A percentile compares a stretch with the other conserved stretches of the same genome.
Evolutionary conservation across 2,888 invertebrate species (phyloP).

Genomic region (Morpho achilles): DNA sequence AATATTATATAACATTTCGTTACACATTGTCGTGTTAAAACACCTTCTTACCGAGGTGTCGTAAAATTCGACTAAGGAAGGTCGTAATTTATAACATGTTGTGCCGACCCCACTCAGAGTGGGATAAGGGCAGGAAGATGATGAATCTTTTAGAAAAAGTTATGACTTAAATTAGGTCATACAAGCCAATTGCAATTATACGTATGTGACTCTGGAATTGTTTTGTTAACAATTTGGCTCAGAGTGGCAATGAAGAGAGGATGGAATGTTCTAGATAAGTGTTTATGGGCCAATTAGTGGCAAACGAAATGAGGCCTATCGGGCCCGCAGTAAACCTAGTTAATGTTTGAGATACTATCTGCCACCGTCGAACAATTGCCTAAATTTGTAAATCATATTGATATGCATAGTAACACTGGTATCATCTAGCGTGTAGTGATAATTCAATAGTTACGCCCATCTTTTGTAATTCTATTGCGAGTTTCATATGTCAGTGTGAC

Average conservation of each 20-base stretch:
- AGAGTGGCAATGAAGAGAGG: conserved; percentile 45
- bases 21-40: too few species aligned
- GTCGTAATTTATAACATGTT: too few species aligned
- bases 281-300: conserved; percentile 65
- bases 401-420: not conserved
- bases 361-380: conserved; percentile 29
- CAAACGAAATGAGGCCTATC: conserved; percentile 56
- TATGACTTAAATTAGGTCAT: not conserved
- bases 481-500: not conserved
- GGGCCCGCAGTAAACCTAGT: conserved; percentile 51
- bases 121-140: too few species aligned
- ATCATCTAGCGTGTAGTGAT: conserved; percentile 2
- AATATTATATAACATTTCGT: too few species aligned
- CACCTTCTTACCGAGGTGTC: too few species aligned
- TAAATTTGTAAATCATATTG: conserved; percentile 16
- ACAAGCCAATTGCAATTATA: conserved; percentile 43
- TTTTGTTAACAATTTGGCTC: conserved; percentile 50
- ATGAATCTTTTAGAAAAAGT: too few species aligned
- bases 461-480: not conserved
- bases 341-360: conserved; percentile 49
- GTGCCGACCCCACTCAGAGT: too few species aligned
- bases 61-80: too few species aligned
- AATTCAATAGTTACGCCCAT: not conserved
- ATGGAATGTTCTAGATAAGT: conserved; percentile 61
- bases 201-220: conserved; percentile 43